A percentile compares a stretch with the other conserved stretches of the same genome.
phyloP scores from a whole-genome alignment of 2,797 vertebrate species.

The Channallabes apus region DNA sequence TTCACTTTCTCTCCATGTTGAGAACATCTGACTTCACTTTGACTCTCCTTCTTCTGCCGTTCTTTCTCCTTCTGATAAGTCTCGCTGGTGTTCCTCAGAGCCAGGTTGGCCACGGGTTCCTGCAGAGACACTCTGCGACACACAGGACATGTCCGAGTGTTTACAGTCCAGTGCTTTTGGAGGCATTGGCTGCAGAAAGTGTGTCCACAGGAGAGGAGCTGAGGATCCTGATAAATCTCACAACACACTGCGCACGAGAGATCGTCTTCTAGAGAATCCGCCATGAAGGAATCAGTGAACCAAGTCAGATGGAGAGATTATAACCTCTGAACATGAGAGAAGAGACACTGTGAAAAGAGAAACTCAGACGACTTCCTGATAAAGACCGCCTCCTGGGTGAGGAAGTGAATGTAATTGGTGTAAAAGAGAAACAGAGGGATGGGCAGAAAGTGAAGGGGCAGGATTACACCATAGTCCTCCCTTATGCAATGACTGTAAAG shows the following conservation, averaged over 20 bases:
- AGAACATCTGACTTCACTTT: not conserved
- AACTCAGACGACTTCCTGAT: not conserved
- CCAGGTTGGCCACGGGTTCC: conserved; percentile 41
- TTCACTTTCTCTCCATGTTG: conserved; percentile 5
- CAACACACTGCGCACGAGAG: conserved; percentile 72
- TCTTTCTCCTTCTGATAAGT: conserved; percentile 42
- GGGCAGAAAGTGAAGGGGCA: not conserved
- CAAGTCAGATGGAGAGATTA: not conserved
- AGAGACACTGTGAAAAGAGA: not conserved
- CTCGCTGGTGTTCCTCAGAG: conserved; percentile 46
- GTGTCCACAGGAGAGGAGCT: conserved; percentile 72
- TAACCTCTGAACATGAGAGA: too few relatives aligned
- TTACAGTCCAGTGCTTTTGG: conserved; percentile 16
- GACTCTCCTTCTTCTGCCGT: not conserved
- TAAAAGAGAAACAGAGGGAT: not conserved
- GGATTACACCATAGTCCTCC: not conserved
- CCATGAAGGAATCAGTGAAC: not conserved
- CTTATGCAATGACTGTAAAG: not conserved
- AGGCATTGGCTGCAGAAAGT: conserved; percentile 74
- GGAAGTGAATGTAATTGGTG: not conserved
- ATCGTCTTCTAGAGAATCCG: conserved; percentile 37
- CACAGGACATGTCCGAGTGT: conserved; percentile 33
- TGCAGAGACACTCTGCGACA: conserved; percentile 20
- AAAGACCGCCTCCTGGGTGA: not conserved
- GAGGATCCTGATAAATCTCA: conserved; percentile 71